phyloP scores from a whole-genome alignment of 2,113 vertebrate genomes.

The Erinaceus europaeus region DNA sequence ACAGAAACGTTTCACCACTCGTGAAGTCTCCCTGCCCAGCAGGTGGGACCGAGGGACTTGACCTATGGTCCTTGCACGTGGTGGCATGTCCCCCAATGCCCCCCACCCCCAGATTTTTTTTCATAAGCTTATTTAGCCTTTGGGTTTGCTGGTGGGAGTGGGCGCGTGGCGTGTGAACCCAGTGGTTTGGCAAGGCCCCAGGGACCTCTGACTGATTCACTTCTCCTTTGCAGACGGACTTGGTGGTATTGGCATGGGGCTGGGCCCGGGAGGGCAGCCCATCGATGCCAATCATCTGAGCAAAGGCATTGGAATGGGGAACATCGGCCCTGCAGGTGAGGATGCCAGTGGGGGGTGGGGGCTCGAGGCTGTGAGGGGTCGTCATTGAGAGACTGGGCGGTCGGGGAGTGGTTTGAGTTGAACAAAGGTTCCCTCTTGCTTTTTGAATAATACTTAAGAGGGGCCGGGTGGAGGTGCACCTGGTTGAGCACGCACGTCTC shows the following conservation, averaged over 20 bases:
- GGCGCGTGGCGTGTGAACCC: background rate
- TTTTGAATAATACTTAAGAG: too few species aligned
- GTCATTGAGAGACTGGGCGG: background rate
- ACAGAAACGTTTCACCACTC: too few species aligned
- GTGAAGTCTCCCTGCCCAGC: too few species aligned
- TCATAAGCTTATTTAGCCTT: too few species aligned
- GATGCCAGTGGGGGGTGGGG: background rate
- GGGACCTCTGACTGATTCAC: background rate
- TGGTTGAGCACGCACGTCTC: too few species aligned
- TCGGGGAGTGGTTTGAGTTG: background rate
- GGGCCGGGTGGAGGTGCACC: too few species aligned
- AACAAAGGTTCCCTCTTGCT: too few species aligned
- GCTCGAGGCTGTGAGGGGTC: background rate
- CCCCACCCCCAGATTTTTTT: too few species aligned
- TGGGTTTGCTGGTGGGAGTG: background rate
- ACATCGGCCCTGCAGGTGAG: conserved; percentile 93
- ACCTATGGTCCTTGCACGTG: too few species aligned
- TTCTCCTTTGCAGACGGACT: conserved; percentile 89
- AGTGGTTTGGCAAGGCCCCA: background rate
- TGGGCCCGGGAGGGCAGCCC: conserved; percentile 97
- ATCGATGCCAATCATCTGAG: conserved; percentile 95
- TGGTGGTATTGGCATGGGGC: conserved; percentile 95
- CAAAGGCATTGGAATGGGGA: conserved; percentile 92
- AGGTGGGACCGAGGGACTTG: too few species aligned
- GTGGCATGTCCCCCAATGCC: too few species aligned